phyloP scores from a whole-genome alignment of 1,140 invertebrate species.

The Polyergus mexicanus region DNA sequence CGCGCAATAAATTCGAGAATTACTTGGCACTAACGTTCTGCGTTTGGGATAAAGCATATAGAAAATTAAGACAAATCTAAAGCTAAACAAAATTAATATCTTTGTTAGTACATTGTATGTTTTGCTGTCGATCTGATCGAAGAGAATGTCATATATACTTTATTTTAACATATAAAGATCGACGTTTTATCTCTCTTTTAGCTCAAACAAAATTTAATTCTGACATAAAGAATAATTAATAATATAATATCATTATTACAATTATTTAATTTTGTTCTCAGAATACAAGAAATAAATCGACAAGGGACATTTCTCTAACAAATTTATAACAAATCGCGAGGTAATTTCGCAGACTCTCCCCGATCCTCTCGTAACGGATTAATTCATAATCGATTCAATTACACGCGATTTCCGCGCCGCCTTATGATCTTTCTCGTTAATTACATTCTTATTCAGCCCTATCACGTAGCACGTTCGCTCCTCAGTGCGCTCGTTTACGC shows the following conservation, averaged over 20 bases:
- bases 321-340: conserved; percentile 29
- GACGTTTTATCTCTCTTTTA: neutral
- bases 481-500: conserved; percentile 58
- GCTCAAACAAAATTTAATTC: neutral
- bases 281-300: neutral
- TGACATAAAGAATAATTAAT: neutral
- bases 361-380: conserved; percentile 1
- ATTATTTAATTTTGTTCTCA: neutral
- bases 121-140: neutral
- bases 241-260: neutral
- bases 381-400: neutral
- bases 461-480: conserved; percentile 37
- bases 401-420: conserved; percentile 1
- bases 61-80: neutral
- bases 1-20: neutral
- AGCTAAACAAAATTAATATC: neutral
- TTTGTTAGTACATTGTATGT: neutral
- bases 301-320: neutral
- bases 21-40: neutral
- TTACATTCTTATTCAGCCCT: conserved; percentile 57
- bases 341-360: conserved; percentile 5
- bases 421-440: conserved; percentile 40
- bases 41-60: neutral
- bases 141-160: neutral
- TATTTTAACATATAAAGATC: too few relatives aligned